Evolutionary conservation across 2,888 invertebrate species (phyloP).

Genomic region (Rotaria sp.): DNA sequence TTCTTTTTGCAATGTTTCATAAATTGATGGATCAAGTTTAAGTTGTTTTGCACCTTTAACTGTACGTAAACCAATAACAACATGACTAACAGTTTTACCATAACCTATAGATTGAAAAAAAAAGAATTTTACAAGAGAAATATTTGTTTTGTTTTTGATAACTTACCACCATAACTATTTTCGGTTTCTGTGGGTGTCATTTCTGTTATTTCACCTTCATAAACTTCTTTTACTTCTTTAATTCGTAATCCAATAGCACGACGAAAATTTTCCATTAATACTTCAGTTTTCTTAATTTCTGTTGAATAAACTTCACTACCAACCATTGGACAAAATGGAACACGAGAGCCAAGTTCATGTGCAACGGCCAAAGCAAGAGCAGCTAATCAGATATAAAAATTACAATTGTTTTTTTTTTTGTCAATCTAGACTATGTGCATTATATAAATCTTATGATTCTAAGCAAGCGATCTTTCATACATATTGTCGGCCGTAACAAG

Average conservation of each 20-base stretch:
- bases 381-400: constrained; percentile 60
- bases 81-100: constrained; percentile 93
- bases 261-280: constrained; percentile 96
- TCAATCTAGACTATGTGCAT: no score
- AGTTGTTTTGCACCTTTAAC: constrained; percentile 95
- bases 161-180: constrained; percentile 65
- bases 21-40: constrained; percentile 92
- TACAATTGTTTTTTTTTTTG: no score
- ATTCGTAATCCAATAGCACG: constrained; percentile 70
- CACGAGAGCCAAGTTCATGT: constrained; percentile 89
- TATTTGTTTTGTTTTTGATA: no score
- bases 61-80: constrained; percentile 82
- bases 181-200: constrained; percentile 95
- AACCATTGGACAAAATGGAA: constrained; percentile 64
- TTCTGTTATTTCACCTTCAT: constrained; percentile 97
- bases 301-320: constrained; percentile 79
- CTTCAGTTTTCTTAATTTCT: constrained; percentile 98
- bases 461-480: no score
- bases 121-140: no score
- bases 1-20: constrained; percentile 91
- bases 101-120: constrained; percentile 64
- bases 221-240: constrained; percentile 91
- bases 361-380: constrained; percentile 95
- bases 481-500: not conserved
- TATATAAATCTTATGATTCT: no score